Percentiles rank a stretch among this genome's conserved stretches.
These are phyloP conservation scores for Melolontha melolontha DNA, from an alignment of 2,888 invertebrate species.

Conservation along the genomic window DNA sequence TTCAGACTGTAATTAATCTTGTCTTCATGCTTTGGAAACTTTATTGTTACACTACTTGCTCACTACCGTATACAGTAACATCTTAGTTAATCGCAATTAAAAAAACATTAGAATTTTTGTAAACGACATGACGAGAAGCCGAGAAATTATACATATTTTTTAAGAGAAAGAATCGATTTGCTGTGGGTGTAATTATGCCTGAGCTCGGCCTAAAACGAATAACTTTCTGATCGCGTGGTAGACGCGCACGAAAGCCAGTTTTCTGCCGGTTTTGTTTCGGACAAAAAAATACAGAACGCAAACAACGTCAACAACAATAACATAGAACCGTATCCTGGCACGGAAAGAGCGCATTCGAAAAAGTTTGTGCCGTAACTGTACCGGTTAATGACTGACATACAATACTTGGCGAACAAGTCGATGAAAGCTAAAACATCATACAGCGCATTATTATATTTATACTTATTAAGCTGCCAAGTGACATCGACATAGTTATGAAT, in stretches of 20 bases:
- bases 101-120: slow-evolving; percentile 19
- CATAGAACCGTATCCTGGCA: slow-evolving; percentile 21
- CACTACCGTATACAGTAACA: not conserved
- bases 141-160: slow-evolving; percentile 19
- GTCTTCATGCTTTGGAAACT: too few species aligned
- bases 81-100: slow-evolving; percentile 23
- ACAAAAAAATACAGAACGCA: slow-evolving; percentile 19
- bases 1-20: too few species aligned
- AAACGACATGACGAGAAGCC: not conserved
- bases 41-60: too few species aligned
- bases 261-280: slow-evolving; percentile 13
- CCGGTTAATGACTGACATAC: slow-evolving; percentile 14
- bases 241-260: slow-evolving; percentile 29
- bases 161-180: slow-evolving; percentile 24
- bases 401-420: not conserved
- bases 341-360: slow-evolving; percentile 13
- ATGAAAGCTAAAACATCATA: too few species aligned
- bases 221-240: slow-evolving; percentile 33
- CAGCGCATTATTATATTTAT: slow-evolving; percentile 4
- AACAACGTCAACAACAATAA: slow-evolving; percentile 25
- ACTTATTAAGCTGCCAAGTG: not conserved
- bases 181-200: slow-evolving; percentile 13
- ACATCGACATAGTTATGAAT: not conserved
- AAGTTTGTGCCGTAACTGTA: slow-evolving; percentile 13
- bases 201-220: slow-evolving; percentile 16